Evolutionary conservation across 2,888 invertebrate species (phyloP).

Genomic region (Torymus auratus): DNA sequence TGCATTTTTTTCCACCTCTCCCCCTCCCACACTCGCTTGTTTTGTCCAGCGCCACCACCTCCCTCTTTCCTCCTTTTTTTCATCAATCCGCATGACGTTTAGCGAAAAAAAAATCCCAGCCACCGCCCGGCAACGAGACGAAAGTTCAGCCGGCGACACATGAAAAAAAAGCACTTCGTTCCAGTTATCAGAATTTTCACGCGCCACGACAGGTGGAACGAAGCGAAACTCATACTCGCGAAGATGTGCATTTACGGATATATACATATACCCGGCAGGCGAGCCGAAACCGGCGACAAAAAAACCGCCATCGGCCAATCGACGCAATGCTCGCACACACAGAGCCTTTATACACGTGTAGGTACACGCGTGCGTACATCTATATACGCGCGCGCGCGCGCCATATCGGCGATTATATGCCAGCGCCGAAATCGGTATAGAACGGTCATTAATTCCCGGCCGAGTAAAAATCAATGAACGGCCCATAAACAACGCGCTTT

Average conservation of each 20-base stretch:
- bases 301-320: conserved; percentile 13
- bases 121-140: neutral
- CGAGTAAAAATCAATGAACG: conserved; percentile 77
- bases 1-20: too few species aligned
- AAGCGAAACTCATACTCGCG: conserved; percentile 10
- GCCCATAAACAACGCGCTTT: conserved; percentile 73
- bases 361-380: neutral
- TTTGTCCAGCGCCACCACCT: too few species aligned
- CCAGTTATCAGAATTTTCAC: conserved; percentile 42
- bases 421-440: conserved; percentile 71
- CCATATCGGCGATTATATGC: conserved; percentile 67
- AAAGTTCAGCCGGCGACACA: neutral
- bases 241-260: conserved; percentile 1
- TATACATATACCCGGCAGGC: neutral
- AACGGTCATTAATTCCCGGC: conserved; percentile 75
- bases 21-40: too few species aligned
- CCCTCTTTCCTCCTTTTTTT: neutral
- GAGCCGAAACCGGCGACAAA: neutral
- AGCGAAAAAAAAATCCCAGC: conserved; percentile 3
- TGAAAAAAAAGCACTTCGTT: conserved; percentile 30
- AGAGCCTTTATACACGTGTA: conserved; percentile 7
- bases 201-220: conserved; percentile 32
- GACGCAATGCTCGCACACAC: conserved; percentile 19
- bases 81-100: conserved; percentile 29
- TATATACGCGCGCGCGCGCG: neutral